Base-by-base conservation (phyloP, 53 echinoderm and acorn worm genomes). In the Holothuria scabra region DNA sequence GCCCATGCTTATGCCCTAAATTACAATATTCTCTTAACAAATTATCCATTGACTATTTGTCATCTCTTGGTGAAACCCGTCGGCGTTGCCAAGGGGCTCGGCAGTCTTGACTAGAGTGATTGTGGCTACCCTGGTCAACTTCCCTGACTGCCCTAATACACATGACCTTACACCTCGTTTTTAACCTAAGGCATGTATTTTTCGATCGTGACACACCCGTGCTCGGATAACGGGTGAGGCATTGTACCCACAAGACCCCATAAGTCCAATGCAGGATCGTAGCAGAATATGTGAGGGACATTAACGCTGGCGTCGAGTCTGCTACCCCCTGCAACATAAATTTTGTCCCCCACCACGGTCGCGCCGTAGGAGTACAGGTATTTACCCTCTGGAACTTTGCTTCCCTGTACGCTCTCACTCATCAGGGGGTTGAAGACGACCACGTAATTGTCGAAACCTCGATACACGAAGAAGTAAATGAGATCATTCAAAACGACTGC, bases 201-300 rank as follows among this genome's bases (percentile, higher is more conserved):
- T 83, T 99, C 94, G 59, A 99, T 99, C 21, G 93, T 93, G 25
- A 99, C 99, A 79, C 99, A 99, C n/a, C 99, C 99, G 65, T 95
- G 99, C 74, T 99, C 99, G 25, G 89, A 95, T 10, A 95, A 91
- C 12, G 99, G 99, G 29, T 88, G 85, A 3, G 93, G 95, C 86
- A 92, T 90, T 48, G 46, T 83, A 13, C 92, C 93, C n/a, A 89
- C 91, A 9, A 86, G 68, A 46, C 94, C 92, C 99, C 99, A 99
- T 65, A 92, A 18, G 87, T 99, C 92, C 29, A 94, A 84, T 14
- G 95, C 92, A 0, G 94, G 97, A 28, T 97, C 97, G 81, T 95
- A 95, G 69, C 93, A 94, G 65, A 87, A 86, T 14, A 99, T 84
- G 65, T 89, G 87, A 4, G 99, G 61, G 23, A 95, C 92, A 76